A percentile compares a stretch with the other conserved stretches of the same genome.
phyloP scores from a whole-genome alignment of 2,113 vertebrate species.

The Turnix velox region DNA sequence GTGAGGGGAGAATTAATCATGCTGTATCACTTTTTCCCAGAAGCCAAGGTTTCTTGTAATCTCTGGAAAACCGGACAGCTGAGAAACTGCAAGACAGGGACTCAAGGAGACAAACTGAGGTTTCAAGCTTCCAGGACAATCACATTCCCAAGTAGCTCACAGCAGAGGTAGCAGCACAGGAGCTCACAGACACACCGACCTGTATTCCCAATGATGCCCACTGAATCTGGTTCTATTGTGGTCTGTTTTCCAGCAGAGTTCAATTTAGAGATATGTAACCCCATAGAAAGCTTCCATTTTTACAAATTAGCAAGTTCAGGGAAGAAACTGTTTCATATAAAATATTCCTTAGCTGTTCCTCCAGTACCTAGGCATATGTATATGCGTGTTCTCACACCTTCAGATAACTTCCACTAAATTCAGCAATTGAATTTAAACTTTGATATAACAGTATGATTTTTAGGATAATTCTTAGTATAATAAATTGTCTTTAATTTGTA shows the following conservation, averaged over 20 bases:
- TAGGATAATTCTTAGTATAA: neutral
- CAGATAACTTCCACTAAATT: neutral
- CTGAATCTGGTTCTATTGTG: rapidly evolving
- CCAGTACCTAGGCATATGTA: neutral
- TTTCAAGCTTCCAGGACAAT: neutral
- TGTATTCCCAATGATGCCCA: rapidly evolving
- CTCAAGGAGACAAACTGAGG: neutral
- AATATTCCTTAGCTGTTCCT: neutral
- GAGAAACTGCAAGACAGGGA: neutral
- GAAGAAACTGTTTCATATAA: neutral
- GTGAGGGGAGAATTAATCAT: neutral
- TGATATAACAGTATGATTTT: neutral
- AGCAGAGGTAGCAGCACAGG: neutral
- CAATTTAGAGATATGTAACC: neutral
- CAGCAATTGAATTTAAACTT: neutral
- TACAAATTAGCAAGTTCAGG: neutral
- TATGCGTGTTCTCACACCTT: neutral
- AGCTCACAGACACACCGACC: rapidly evolving
- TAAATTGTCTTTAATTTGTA: neutral
- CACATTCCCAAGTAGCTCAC: rapidly evolving
- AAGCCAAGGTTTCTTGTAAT: neutral
- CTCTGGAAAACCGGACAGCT: neutral
- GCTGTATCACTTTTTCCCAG: neutral
- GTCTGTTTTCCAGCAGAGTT: neutral
- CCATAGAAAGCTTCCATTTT: neutral